Evolutionary conservation across 2,797 vertebrate species (phyloP).

Genomic region (Trematomus bernacchii): DNA sequence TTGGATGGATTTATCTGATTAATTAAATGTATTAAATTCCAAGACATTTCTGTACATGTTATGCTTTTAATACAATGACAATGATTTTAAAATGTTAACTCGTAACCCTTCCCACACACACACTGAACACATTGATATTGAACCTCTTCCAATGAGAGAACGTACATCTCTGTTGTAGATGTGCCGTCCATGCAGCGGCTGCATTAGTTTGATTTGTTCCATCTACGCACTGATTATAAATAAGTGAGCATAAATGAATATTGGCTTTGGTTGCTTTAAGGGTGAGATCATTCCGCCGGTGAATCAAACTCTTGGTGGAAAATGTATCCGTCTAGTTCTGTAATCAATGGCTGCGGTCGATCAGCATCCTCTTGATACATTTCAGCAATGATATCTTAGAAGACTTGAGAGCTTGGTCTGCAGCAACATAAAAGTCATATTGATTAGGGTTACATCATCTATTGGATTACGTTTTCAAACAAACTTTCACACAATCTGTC

Average conservation of each 20-base stretch:
- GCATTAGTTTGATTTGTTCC: constrained; percentile 28
- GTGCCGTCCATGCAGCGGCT: background rate
- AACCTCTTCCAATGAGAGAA: background rate
- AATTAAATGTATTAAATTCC: too few relatives aligned
- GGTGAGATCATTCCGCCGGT: constrained; percentile 29
- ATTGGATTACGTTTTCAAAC: constrained; percentile 18
- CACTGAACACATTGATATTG: background rate
- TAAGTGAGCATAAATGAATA: constrained; percentile 9
- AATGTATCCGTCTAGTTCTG: constrained; percentile 18
- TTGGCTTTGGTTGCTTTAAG: constrained; percentile 21
- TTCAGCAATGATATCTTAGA: constrained; percentile 30
- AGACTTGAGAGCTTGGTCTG: constrained; percentile 41
- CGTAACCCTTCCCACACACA: background rate
- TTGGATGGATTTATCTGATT: too few relatives aligned
- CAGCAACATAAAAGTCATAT: constrained; percentile 45
- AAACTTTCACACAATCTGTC: background rate
- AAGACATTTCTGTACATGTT: too few relatives aligned
- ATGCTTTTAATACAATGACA: too few relatives aligned
- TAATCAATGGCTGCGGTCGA: constrained; percentile 47
- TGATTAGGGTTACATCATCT: constrained; percentile 45
- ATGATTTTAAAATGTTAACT: too few relatives aligned
- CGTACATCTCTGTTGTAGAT: background rate
- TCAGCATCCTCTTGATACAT: constrained; percentile 41
- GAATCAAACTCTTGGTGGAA: constrained; percentile 14
- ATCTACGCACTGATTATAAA: constrained; percentile 3